These are phyloP conservation scores for Linnaemya vulpina DNA, from an alignment of 2,888 invertebrate genomes.

Conservation along the genomic window DNA sequence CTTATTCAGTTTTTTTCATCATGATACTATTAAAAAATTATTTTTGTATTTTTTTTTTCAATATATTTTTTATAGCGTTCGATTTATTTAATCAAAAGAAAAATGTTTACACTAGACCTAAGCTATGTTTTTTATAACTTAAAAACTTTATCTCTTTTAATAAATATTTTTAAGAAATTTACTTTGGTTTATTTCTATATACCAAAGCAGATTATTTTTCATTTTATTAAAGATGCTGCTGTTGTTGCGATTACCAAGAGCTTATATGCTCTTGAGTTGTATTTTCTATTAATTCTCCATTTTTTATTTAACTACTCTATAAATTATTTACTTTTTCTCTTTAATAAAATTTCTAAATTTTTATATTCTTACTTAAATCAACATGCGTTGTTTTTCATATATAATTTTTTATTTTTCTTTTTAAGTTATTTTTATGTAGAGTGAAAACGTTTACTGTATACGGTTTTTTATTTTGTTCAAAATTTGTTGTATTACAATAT, in stretches of 20 bases:
- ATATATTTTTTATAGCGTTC: slow-evolving; percentile 37
- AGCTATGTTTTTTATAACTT: slow-evolving; percentile 44
- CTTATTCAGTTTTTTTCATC: slow-evolving; percentile 5
- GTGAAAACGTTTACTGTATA: slow-evolving; percentile 61
- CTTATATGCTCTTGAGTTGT: slow-evolving; percentile 29
- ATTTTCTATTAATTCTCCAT: slow-evolving; percentile 9
- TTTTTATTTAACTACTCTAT: slow-evolving; percentile 59
- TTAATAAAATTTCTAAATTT: slow-evolving; percentile 65
- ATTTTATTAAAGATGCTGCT: slow-evolving; percentile 58
- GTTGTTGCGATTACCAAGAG: slow-evolving; percentile 40
- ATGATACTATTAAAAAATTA: slow-evolving; percentile 62
- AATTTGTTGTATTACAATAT: slow-evolving; percentile 48
- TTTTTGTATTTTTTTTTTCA: slow-evolving; percentile 18
- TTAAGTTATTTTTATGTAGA: slow-evolving; percentile 41
- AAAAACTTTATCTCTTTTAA: slow-evolving; percentile 43
- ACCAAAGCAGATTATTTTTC: slow-evolving; percentile 69
- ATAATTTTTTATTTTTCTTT: slow-evolving; percentile 38
- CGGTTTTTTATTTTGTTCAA: slow-evolving; percentile 26
- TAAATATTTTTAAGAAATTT: slow-evolving; percentile 34
- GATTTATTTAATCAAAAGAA: slow-evolving; percentile 44
- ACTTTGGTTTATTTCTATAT: slow-evolving; percentile 14
- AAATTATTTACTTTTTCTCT: slow-evolving; percentile 42
- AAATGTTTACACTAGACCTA: slow-evolving; percentile 50
- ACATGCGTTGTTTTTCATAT: slow-evolving; percentile 60
- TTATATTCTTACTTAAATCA: slow-evolving; percentile 60